A percentile compares a stretch with the other conserved stretches of the same genome.
These are phyloP conservation scores for Protophormia terraenovae DNA, from an alignment of 2,888 invertebrate species.

Conservation along the genomic window DNA sequence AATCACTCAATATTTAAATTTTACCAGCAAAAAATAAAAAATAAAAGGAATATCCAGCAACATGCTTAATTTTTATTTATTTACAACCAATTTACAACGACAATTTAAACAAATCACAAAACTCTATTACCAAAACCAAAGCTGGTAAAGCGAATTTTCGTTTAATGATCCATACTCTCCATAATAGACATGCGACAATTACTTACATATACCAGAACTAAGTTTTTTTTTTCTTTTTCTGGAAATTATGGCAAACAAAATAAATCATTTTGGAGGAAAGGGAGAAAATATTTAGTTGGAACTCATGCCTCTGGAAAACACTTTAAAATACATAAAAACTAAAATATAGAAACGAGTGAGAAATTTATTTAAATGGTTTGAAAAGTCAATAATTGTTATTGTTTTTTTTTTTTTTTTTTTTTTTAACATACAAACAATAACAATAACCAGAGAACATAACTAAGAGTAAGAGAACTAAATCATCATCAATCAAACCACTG, in stretches of 20 bases:
- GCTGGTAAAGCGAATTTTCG: background rate
- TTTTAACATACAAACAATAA: background rate
- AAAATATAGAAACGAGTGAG: background rate
- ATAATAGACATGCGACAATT: background rate
- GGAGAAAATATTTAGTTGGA: background rate
- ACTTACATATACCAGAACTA: too few relatives aligned
- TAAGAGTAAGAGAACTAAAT: background rate
- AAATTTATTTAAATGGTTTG: constrained; percentile 13
- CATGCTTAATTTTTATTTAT: background rate
- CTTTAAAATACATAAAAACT: constrained; percentile 1
- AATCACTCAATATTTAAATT: background rate
- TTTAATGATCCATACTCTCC: background rate
- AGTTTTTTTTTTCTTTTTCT: too few relatives aligned
- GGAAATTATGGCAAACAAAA: background rate
- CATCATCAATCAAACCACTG: constrained; percentile 3
- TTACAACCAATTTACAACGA: background rate
- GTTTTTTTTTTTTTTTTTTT: background rate
- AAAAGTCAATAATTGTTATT: constrained; percentile 12
- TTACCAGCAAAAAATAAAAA: background rate
- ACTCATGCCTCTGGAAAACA: background rate
- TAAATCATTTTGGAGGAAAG: background rate
- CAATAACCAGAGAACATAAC: background rate
- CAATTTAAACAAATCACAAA: background rate
- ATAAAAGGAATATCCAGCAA: background rate
- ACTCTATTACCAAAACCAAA: background rate